phyloP scores from a whole-genome alignment of 2,113 vertebrate species.

The Spizaetus ornatus region DNA sequence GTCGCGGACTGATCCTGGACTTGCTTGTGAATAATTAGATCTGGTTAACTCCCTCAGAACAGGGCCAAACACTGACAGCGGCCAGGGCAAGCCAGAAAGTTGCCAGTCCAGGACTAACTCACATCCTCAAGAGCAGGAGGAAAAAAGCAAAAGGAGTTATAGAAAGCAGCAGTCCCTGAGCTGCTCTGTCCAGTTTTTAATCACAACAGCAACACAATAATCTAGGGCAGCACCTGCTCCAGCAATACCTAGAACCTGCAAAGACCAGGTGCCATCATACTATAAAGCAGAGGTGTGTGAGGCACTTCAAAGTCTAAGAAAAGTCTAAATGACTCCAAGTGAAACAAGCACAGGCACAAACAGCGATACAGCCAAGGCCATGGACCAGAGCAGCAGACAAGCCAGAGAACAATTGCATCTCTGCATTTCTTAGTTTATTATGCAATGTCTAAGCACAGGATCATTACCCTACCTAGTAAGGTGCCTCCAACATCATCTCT shows the following conservation, averaged over 20 bases:
- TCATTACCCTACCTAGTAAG: background rate
- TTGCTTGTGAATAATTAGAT: background rate
- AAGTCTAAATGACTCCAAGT: fast-evolving
- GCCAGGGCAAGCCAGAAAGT: background rate
- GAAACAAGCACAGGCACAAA: background rate
- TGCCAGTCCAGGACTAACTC: background rate
- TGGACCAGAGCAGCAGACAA: background rate
- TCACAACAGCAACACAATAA: background rate
- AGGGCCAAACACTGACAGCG: background rate
- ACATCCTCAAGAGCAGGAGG: background rate
- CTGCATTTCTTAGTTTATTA: background rate
- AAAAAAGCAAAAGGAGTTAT: fast-evolving
- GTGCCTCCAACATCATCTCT: background rate
- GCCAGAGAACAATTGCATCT: background rate
- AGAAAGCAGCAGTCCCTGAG: background rate
- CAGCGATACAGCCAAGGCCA: background rate
- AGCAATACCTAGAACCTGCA: background rate
- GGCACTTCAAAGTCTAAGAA: background rate
- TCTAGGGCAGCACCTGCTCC: background rate
- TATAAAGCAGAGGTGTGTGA: fast-evolving
- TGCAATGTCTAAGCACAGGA: fast-evolving
- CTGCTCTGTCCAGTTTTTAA: background rate
- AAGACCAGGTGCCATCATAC: background rate
- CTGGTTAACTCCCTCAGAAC: background rate
- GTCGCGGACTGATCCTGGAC: background rate